Percentiles rank a stretch among this genome's conserved stretches.
Conservation (phyloP, 1,140 invertebrate species). For the Globodera rostochiensis region DNA sequence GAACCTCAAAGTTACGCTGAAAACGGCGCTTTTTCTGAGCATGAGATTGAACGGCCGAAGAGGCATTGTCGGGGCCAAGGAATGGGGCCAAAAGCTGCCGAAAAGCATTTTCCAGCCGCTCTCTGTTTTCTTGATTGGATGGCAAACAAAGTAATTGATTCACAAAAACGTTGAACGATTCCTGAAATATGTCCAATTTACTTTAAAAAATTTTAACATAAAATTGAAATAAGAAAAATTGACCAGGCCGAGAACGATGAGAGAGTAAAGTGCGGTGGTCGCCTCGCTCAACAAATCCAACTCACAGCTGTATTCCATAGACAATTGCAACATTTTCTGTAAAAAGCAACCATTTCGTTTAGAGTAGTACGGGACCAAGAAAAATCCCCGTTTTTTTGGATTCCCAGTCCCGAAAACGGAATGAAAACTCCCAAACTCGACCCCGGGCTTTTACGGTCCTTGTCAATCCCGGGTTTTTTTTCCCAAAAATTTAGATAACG, state of each 20-base stretch:
- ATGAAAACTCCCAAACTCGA: no score
- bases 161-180: slow-evolving; percentile 17
- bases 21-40: slow-evolving; percentile 17
- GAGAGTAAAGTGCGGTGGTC: slow-evolving; percentile 30
- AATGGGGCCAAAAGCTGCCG: slow-evolving; percentile 13
- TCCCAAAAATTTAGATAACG: no score
- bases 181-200: background rate
- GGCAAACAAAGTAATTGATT: slow-evolving; percentile 22
- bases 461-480: no score
- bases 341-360: background rate
- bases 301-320: slow-evolving; percentile 36
- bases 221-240: background rate
- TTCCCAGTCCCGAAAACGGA: no score
- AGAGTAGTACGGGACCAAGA: no score
- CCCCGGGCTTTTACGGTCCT: no score
- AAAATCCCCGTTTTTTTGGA: no score
- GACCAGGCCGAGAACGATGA: slow-evolving; percentile 32
- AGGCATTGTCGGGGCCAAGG: background rate
- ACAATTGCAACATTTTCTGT: slow-evolving; percentile 37
- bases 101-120: slow-evolving; percentile 11
- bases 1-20: slow-evolving; percentile 7
- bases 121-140: slow-evolving; percentile 25
- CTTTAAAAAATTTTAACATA: background rate
- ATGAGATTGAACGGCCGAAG: background rate
- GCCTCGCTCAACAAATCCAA: slow-evolving; percentile 37